Base-by-base conservation (phyloP, 1,140 invertebrate genomes). In the Halotydeus destructor region DNA sequence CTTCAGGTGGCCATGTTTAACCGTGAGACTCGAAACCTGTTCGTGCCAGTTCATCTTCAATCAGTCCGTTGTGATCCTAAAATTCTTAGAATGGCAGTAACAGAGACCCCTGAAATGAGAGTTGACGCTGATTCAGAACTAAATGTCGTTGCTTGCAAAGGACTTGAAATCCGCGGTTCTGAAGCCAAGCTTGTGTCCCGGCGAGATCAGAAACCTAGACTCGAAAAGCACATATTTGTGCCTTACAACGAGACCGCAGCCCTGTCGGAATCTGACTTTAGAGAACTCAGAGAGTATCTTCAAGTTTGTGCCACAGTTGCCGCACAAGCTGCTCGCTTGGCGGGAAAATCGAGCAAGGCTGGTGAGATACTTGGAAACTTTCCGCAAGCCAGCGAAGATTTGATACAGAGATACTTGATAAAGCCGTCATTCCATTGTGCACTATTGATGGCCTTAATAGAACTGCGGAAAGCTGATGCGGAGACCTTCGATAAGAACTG, bases 31-130 rank as follows among this genome's bases (percentile, higher is more conserved):
- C 66, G 75, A 21, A 73, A 78, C 54, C 64, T 94, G 0, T 78
- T 78, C 54, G 58, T 96, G 31, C 89, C 89, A 9, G 89, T 84
- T 5, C 69, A 82, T 39, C 66, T 96, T 18, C 75, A 84, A 53
- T 71, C 72, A 45, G 66, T 75, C 5, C 63, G 76, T 16, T 24
- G 23, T 30, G 38, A 46, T 39, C 38, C 44, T 9, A 37, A 26
- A 27, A 19, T 37, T 0, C 30, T 48, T 5, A 12, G 12, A 25
- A 24, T 11, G 30, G n/a, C 27, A 2, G 21, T 41, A 9, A 22
- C 9, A 23, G 16, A 21, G 9, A 19, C 28, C 5, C 5, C 8
- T 22, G 24, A 31, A 14, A 24, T 12, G 22, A 63, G 33, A 64
- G 67, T 32, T 3, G 41, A 43, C 12, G 46, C 32, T 21, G n/a